Percentiles rank a stretch among this genome's conserved stretches.
phyloP scores from a whole-genome alignment of 2,113 vertebrate genomes.

The Nothocercus julius region DNA sequence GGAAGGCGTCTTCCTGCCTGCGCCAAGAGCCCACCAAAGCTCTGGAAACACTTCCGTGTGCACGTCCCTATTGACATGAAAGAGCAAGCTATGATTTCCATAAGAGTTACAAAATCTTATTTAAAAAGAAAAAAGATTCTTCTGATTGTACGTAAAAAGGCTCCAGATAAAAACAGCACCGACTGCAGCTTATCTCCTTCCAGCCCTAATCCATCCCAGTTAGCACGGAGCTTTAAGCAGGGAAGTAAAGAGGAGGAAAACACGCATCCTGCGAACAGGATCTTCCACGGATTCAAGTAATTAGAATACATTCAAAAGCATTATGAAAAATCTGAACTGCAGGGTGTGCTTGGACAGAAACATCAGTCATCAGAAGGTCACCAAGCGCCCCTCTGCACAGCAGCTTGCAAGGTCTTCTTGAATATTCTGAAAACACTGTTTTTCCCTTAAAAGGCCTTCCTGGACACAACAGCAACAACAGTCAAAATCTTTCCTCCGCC shows the following conservation, averaged over 20 bases:
- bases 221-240: neutral
- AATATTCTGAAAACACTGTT: neutral
- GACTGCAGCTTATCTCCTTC: neutral
- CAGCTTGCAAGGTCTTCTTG: neutral
- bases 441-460: slow-evolving; percentile 1
- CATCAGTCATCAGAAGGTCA: neutral
- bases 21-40: neutral
- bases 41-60: neutral
- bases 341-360: neutral
- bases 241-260: neutral
- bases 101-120: neutral
- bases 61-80: fast-evolving
- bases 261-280: neutral
- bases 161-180: neutral
- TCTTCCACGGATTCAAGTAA: neutral
- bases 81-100: neutral
- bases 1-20: neutral
- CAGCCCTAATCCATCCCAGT: neutral
- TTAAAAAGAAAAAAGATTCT: neutral
- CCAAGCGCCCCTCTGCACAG: neutral
- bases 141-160: neutral
- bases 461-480: neutral
- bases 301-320: neutral
- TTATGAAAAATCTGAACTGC: neutral
- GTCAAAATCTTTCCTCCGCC: neutral